Evolutionary conservation across 2,797 vertebrate genomes (phyloP), one percentile per base, ranked within the genome.

Genomic region (Orestias chungarensis): DNA sequence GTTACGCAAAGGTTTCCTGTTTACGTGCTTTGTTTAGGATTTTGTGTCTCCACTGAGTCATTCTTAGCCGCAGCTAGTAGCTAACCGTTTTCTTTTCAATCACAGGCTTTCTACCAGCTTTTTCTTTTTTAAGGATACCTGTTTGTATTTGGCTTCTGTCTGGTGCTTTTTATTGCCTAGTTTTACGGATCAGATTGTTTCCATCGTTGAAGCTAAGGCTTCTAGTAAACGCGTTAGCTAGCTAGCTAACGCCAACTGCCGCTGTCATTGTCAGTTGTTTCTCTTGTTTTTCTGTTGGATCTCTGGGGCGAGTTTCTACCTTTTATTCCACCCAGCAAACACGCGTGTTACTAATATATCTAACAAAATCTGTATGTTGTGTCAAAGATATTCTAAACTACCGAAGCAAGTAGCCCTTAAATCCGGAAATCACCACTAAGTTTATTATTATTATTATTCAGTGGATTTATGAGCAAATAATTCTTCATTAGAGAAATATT

Each of bases 11-110:
- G 0, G n/a, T 8, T 38, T 3, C 6, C 9, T 0, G 9, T 73
- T 68, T 2, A 0, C 10, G 54, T 17, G 20, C n/a, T 61, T 49
- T 69, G 3, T 68, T 69, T 66, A 17, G 0, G 17, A 7, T 71
- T 57, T 6, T 66, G 15, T 33, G 17, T 46, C 64, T 29, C 74
- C 38, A 23, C 87, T 89, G 87, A 92, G 86, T 93, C 90, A 90
- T 81, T 83, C 43, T 68, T 75, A 83, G 86, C 86, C 49, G 70
- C 46, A 61, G 20, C 44, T 93, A 69, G 40, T 7, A 42, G 66
- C 66, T 68, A 31, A 42, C 33, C 44, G 18, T 49, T 44, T 70
- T 38, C 9, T 7, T 10, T 29, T 15, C 3, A 0, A 0, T 66
- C 46, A 3, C 23, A 2, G 27, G 0, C 0, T n/a, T 70, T 68